Evolutionary conservation across 2,888 invertebrate species (phyloP), one percentile per base, ranked within the genome.

Genomic region (Pandemis corylana): DNA sequence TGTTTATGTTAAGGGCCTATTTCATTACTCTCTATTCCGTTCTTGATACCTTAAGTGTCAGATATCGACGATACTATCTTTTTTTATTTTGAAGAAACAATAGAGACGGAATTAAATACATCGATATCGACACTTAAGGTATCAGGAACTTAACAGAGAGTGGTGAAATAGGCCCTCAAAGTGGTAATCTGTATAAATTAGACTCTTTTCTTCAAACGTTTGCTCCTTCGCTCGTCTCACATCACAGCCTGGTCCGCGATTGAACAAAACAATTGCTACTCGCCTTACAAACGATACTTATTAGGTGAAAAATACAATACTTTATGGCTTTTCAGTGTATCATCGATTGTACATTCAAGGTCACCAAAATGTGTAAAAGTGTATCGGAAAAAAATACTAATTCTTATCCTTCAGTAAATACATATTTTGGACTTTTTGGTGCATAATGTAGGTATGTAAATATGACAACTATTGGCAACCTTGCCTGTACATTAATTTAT

Each of bases 201-300:
- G 28, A 51, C 12, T 4, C 6, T n/a, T n/a, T 51, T n/a, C 46
- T 46, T 46, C 12, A 44, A 2, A 44, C 46, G 46, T 12, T 44
- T 44, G 15, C 15, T 6, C 20, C 9, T 56, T 56, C 56, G 56
- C 2, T n/a, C 56, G 7, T 56, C 6, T 56, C 56, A 56, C 56
- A 20, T 56, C 56, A 56, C 56, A 56, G 56, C 56, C 56, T 56
- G 56, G 56, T 56, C 56, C 15, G 20, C 15, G 20, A 56, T 9
- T 7, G 56, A 56, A 56, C 56, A 2, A 56, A 56, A 56, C 20
- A 15, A 20, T 9, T 56, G 5, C 20, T 56, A 56, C 56, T 7
- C 15, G 9, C 20, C 20, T 56, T 56, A 56, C 5, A 56, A 15
- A 15, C 15, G 56, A 20, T 20, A 56, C 56, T 56, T 56, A 20